These are phyloP conservation scores for Cydia fagiglandana DNA, from an alignment of 1,140 invertebrate species.

Conservation along the genomic window DNA sequence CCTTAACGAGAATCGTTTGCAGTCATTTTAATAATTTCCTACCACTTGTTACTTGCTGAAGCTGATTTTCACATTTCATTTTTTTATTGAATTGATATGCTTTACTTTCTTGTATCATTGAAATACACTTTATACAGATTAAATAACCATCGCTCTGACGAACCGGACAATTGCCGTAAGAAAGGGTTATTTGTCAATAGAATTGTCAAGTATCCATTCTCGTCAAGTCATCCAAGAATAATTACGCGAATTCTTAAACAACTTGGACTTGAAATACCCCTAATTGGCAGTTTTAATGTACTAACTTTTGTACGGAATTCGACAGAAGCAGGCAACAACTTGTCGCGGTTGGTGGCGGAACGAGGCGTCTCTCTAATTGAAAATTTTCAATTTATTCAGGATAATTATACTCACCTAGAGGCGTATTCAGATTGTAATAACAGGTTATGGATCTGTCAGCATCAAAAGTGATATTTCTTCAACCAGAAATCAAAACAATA, in stretches of 20 bases:
- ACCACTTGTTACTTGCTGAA: no score
- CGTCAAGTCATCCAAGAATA: constrained; percentile 68
- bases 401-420: constrained; percentile 55
- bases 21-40: no score
- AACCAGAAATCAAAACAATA: no score
- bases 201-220: constrained; percentile 58
- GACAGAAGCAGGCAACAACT: constrained; percentile 73
- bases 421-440: no score
- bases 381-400: constrained; percentile 71
- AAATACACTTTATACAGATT: not conserved
- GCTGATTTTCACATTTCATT: no score
- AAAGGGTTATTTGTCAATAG: constrained; percentile 37
- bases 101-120: no score
- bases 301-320: constrained; percentile 75
- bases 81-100: no score
- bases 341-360: constrained; percentile 70
- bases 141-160: not conserved
- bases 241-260: constrained; percentile 76
- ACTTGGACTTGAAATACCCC: constrained; percentile 75
- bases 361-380: constrained; percentile 69
- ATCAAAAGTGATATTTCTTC: no score
- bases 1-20: no score
- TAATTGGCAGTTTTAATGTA: constrained; percentile 78
- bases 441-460: constrained; percentile 39
- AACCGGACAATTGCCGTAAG: constrained; percentile 9